A percentile compares a stretch with the other conserved stretches of the same genome.
Conservation (phyloP, 1,140 invertebrate species). For the Psix sp. region DNA sequence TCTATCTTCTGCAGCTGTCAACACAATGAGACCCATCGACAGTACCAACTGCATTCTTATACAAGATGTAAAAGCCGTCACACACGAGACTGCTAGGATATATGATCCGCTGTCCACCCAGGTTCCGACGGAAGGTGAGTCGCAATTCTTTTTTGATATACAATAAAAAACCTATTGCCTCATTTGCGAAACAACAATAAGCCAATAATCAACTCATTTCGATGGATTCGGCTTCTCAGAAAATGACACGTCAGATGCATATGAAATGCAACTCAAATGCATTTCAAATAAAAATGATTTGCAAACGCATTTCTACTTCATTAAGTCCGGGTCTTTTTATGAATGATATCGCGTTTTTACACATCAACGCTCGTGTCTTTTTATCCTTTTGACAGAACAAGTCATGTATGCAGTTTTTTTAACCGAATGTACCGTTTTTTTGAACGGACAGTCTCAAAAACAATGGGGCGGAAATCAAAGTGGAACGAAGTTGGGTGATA, state of each 20-base stretch:
- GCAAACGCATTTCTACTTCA: slow-evolving; percentile 19
- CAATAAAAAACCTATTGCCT: no score
- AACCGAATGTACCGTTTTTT: slow-evolving; percentile 21
- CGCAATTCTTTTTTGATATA: slow-evolving; percentile 2
- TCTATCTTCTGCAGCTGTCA: slow-evolving; percentile 84
- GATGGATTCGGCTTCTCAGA: no score
- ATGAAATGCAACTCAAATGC: slow-evolving; percentile 5
- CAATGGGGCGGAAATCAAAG: slow-evolving; percentile 44
- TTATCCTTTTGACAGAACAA: slow-evolving; percentile 48
- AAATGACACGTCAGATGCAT: no score
- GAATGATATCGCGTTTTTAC: slow-evolving; percentile 36
- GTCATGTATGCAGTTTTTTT: slow-evolving; percentile 37
- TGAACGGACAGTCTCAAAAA: slow-evolving; percentile 31
- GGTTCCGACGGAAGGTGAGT: slow-evolving; percentile 84
- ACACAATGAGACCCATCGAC: slow-evolving; percentile 90
- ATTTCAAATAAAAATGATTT: slow-evolving; percentile 34
- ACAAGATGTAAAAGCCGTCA: slow-evolving; percentile 92
- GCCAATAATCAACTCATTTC: no score
- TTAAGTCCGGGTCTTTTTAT: slow-evolving; percentile 35
- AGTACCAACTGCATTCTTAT: slow-evolving; percentile 91
- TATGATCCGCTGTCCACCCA: slow-evolving; percentile 85
- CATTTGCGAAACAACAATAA: no score
- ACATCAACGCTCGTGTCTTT: slow-evolving; percentile 22
- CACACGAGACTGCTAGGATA: slow-evolving; percentile 85
- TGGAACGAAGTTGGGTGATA: slow-evolving; percentile 34